A percentile compares a stretch with the other conserved stretches of the same genome.
These are phyloP conservation scores for Zosterops pallidus DNA, from an alignment of 2,113 vertebrate genomes.

Conservation along the genomic window DNA sequence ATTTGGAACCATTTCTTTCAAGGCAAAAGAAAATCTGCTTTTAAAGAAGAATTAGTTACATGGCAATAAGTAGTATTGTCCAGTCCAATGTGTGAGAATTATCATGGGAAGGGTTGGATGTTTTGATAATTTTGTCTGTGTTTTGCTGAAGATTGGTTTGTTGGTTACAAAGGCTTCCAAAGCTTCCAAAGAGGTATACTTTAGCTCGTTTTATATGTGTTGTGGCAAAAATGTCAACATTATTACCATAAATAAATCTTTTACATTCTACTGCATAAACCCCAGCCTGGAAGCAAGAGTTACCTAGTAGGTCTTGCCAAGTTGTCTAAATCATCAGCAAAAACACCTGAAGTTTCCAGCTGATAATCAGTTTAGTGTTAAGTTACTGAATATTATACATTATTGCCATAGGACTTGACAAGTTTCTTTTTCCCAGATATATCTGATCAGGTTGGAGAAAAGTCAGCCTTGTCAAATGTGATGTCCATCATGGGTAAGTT, in stretches of 20 bases:
- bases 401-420: neutral
- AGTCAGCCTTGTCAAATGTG: rapidly evolving
- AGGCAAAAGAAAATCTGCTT: neutral
- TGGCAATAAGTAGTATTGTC: neutral
- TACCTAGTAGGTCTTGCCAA: neutral
- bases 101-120: rapidly evolving
- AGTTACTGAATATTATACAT: neutral
- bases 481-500: neutral
- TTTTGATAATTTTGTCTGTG: neutral
- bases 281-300: neutral
- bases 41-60: neutral
- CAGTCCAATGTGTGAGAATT: neutral
- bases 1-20: neutral
- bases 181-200: neutral
- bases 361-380: neutral
- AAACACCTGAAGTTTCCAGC: neutral
- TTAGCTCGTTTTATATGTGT: neutral
- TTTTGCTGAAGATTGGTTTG: neutral
- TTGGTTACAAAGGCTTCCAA: neutral
- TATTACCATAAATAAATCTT: neutral
- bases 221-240: neutral
- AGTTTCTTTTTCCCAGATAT: neutral
- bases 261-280: neutral
- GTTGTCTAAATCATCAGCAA: neutral
- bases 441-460: rapidly evolving